Evolutionary conservation across 2,113 vertebrate genomes (phyloP).

Genomic region (Arenaria interpres): DNA sequence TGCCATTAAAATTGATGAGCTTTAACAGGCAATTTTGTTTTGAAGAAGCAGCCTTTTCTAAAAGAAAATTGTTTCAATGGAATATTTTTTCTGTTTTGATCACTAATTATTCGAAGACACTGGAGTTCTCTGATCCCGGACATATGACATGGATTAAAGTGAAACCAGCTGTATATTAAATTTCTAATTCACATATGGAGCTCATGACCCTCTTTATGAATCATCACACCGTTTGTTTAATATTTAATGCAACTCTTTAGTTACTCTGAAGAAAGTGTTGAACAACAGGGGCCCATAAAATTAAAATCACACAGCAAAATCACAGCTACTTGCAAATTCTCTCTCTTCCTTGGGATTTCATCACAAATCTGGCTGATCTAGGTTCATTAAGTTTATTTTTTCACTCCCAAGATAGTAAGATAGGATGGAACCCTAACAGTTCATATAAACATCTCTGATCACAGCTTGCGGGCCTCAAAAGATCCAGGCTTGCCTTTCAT

Average conservation of each 20-base stretch:
- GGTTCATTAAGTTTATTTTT: constrained; percentile 50
- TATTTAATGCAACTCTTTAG: constrained; percentile 60
- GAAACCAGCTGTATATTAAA: constrained; percentile 63
- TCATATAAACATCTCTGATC: constrained; percentile 38
- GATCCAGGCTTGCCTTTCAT: neutral
- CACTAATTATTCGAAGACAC: constrained; percentile 37
- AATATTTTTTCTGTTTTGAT: constrained; percentile 27
- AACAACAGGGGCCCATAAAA: constrained; percentile 52
- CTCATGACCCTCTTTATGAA: constrained; percentile 66
- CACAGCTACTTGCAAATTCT: constrained; percentile 19
- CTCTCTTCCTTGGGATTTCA: constrained; percentile 25
- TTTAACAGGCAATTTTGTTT: constrained; percentile 38
- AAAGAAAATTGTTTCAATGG: constrained; percentile 19
- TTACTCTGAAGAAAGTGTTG: constrained; percentile 32
- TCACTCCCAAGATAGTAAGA: neutral
- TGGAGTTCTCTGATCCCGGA: constrained; percentile 45
- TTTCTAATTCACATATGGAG: constrained; percentile 58
- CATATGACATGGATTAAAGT: constrained; percentile 55
- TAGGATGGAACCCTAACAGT: constrained; percentile 22
- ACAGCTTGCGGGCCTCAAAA: neutral
- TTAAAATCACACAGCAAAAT: constrained; percentile 51
- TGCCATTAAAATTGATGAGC: constrained; percentile 12
- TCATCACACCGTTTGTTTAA: constrained; percentile 62
- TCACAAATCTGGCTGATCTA: constrained; percentile 29
- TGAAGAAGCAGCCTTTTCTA: neutral